Base-by-base conservation (phyloP, 2,797 vertebrate species). In the Alectoris magna region DNA sequence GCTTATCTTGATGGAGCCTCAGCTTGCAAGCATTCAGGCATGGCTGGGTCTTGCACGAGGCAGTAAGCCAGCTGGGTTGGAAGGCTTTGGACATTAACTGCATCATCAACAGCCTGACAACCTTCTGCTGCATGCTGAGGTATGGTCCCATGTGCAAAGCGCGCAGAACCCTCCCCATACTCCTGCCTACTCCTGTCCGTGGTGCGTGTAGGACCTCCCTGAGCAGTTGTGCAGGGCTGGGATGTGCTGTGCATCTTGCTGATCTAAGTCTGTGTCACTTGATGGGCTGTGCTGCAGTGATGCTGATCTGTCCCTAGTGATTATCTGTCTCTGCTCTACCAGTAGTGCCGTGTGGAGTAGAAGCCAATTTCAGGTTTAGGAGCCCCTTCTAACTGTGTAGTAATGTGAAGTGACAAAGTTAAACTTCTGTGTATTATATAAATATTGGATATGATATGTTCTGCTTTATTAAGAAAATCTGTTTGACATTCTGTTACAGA, bases 381-480 rank as follows among this genome's bases (percentile, higher is more conserved):
- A 34, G 67, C 67, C 22, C 36, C 6, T 64, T 53, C 73, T 91
- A 80, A 8, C 59, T 27, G 55, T 38, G 38, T 78, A 38, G 82
- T 96, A 76, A 67, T 53, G 29, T 56, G 29, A 86, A 93, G 80
- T 46, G 93, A 83, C 90, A 36, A 75, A 91, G 72, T 80, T 84
- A 76, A 79, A 90, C 31, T 76, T 83, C 8, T 26, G 63, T 7
- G 9, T 71, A 73, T 82, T 84, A 8, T 63, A 24, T 75, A 67
- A 93, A 64, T 83, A 74, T 87, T 92, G 75, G 51, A 87, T 83
- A 73, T 69, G 92, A 63, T 70, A 5, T 80, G 59, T 87, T 85
- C 82, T 89, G 43, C 84, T 95, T 92, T 87, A 69, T 85, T 43
- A 51, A 59, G 86, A 69, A 88, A 90, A 92, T 93, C 79, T 89